Evolutionary conservation across 30 jellyfish, hydroid and myxozoan species (phyloP).

Genomic region (Aurelia sp.): DNA sequence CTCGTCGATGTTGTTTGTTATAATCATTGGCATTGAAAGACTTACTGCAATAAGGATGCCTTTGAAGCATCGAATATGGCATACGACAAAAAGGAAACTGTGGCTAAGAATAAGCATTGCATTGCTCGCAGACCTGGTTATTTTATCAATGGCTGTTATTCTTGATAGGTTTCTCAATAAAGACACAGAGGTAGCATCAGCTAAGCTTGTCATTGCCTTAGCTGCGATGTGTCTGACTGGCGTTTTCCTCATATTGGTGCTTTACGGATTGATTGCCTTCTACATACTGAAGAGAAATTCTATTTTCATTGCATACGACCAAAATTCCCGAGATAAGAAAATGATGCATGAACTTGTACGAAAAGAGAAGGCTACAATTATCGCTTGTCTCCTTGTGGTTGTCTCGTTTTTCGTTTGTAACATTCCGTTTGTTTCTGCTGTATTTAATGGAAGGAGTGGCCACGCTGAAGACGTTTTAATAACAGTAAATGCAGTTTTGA

Average conservation of each 20-base stretch:
- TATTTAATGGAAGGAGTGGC: background rate
- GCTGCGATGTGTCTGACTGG: too few relatives aligned
- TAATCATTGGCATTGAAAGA: background rate
- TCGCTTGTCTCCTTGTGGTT: background rate
- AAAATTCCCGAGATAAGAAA: background rate
- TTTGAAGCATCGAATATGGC: conserved; percentile 6
- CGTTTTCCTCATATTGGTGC: too few relatives aligned
- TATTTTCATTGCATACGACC: background rate
- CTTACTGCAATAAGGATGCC: background rate
- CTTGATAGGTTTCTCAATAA: background rate
- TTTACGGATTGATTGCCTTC: too few relatives aligned
- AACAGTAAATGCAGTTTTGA: background rate
- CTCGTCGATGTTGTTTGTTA: background rate
- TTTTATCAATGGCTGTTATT: background rate
- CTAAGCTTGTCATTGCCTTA: too few relatives aligned
- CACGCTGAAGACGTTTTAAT: background rate
- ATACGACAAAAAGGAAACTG: background rate
- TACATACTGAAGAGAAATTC: too few relatives aligned
- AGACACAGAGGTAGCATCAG: too few relatives aligned
- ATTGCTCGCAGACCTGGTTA: background rate
- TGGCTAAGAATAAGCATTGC: background rate
- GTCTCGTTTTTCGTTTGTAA: background rate
- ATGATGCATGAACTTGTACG: background rate
- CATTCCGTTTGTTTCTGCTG: background rate
- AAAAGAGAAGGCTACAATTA: background rate